phyloP scores from a whole-genome alignment of 2,888 invertebrate species.

The Cryptus armator region DNA sequence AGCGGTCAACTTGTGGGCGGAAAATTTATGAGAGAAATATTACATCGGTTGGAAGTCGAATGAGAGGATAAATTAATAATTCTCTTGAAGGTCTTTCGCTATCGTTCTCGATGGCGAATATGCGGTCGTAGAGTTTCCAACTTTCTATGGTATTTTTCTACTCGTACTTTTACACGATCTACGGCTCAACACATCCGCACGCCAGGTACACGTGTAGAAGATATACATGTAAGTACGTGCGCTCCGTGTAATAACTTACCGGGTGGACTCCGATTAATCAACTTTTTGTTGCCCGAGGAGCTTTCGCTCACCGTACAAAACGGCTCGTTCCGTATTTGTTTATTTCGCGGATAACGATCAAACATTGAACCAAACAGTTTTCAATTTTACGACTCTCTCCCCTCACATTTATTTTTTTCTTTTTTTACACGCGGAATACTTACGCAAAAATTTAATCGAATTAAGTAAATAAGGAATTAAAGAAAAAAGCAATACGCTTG shows the following conservation, averaged over 20 bases:
- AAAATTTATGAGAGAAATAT: neutral
- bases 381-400: neutral
- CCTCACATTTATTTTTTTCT: neutral
- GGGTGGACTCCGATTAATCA: slow-evolving; percentile 57
- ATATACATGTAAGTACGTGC: neutral
- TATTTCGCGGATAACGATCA: neutral
- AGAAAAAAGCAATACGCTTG: no score
- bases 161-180: neutral
- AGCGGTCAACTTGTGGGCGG: neutral
- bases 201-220: no score
- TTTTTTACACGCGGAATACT: neutral
- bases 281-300: slow-evolving; percentile 46
- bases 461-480: no score
- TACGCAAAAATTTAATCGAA: no score
- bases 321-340: neutral
- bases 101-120: neutral
- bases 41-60: neutral
- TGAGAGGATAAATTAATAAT: slow-evolving; percentile 10
- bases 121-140: neutral
- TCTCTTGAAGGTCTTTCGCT: neutral
- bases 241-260: neutral
- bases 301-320: neutral
- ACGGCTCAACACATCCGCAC: neutral
- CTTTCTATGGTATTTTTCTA: neutral
- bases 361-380: neutral